These are phyloP conservation scores for Reticulitermes lucifugus DNA, from an alignment of 2,888 invertebrate genomes.

Conservation along the genomic window DNA sequence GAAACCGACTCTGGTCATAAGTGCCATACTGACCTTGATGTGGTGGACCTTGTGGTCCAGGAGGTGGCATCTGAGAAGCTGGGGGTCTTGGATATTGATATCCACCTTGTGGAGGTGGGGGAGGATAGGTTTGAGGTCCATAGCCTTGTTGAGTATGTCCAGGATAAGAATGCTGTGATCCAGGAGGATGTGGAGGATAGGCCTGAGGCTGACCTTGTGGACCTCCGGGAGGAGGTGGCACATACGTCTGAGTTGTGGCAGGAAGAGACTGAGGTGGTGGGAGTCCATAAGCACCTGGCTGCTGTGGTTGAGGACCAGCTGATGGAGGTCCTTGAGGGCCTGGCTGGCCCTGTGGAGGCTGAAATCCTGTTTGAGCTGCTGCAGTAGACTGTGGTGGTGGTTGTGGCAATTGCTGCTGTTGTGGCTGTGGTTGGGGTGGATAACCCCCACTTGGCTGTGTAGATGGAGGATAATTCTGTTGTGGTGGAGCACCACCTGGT, in stretches of 20 bases:
- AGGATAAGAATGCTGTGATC: conserved; percentile 50
- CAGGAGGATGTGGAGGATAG: conserved; percentile 57
- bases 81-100: conserved; percentile 74
- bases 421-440: conserved; percentile 45
- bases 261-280: conserved; percentile 53
- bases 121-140: conserved; percentile 56
- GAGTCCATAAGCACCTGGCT: conserved; percentile 51
- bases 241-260: conserved; percentile 52
- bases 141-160: conserved; percentile 50
- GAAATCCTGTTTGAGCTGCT: conserved; percentile 63
- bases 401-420: conserved; percentile 47
- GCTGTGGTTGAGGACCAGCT: conserved; percentile 44
- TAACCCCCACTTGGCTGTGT: conserved; percentile 64
- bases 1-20: conserved; percentile 67
- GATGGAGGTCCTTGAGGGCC: conserved; percentile 51
- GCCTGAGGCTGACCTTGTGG: conserved; percentile 51
- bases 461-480: conserved; percentile 68
- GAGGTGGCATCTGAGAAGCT: conserved; percentile 69
- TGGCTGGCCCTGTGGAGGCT: conserved; percentile 59
- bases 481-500: conserved; percentile 49
- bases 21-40: conserved; percentile 81
- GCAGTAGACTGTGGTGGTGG: conserved; percentile 54
- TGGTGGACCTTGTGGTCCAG: conserved; percentile 77
- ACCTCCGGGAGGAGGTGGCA: conserved; percentile 47
- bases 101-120: conserved; percentile 66